These are phyloP conservation scores for Polymixis lichenea DNA, from an alignment of 2,888 invertebrate genomes.

Conservation along the genomic window DNA sequence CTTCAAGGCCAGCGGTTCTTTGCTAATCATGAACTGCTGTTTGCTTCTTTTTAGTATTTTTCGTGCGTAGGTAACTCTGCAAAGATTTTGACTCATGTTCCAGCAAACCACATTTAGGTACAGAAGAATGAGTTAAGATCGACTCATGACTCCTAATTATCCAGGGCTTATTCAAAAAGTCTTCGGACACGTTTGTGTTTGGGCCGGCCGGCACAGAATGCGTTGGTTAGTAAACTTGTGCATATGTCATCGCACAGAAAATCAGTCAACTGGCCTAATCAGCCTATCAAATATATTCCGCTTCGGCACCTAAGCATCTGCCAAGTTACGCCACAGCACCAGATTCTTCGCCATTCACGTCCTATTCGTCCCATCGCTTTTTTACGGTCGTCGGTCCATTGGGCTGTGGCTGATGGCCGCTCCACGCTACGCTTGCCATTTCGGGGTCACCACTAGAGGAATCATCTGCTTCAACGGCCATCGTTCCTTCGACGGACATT, in stretches of 20 bases:
- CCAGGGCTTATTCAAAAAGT: background rate
- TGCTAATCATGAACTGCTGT: too few relatives aligned
- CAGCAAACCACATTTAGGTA: background rate
- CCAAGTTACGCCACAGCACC: too few relatives aligned
- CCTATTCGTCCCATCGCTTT: background rate
- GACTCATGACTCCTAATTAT: background rate
- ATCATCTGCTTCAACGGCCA: background rate
- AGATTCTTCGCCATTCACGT: background rate
- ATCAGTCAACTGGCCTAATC: background rate
- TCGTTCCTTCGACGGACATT: too few relatives aligned
- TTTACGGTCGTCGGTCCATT: background rate
- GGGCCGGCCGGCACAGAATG: background rate
- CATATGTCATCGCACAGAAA: background rate
- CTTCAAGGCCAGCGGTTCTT: too few relatives aligned
- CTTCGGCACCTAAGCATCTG: background rate
- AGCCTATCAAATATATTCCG: too few relatives aligned
- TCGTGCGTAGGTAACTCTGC: too few relatives aligned
- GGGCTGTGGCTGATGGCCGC: background rate
- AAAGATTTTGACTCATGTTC: too few relatives aligned
- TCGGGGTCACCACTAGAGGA: background rate
- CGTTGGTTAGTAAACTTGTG: background rate
- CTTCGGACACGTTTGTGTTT: background rate
- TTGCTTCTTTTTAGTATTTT: too few relatives aligned
- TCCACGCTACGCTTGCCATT: background rate
- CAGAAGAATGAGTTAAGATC: background rate